Conservation (phyloP, 2,888 invertebrate genomes). For the Oegoconia quadripuncta region DNA sequence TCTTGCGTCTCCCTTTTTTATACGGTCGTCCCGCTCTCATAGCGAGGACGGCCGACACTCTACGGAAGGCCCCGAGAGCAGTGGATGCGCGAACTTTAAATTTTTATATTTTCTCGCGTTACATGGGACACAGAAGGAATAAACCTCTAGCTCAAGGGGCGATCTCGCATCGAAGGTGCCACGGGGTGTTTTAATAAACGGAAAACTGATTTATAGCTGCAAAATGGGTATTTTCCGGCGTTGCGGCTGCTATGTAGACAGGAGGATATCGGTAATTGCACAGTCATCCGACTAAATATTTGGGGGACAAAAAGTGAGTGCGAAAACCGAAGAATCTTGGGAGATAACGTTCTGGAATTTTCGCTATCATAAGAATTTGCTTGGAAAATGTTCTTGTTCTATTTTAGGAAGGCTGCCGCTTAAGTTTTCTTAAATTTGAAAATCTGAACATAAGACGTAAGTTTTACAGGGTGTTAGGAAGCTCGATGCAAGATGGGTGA, state of each 20-base stretch:
- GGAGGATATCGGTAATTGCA: slow-evolving; percentile 60
- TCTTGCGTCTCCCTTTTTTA: no score
- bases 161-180: slow-evolving; percentile 44
- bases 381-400: not conserved
- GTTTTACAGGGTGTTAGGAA: no score
- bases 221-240: slow-evolving; percentile 56
- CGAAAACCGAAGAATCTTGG: not conserved
- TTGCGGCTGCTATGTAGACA: slow-evolving; percentile 37
- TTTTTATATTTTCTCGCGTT: no score
- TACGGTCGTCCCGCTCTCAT: no score
- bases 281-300: slow-evolving; percentile 54
- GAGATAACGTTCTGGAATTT: not conserved
- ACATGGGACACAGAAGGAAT: slow-evolving; percentile 4
- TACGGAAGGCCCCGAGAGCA: no score
- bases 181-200: slow-evolving; percentile 62
- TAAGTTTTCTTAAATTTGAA: no score
- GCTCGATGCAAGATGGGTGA: no score
- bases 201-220: slow-evolving; percentile 67
- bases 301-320: slow-evolving; percentile 20
- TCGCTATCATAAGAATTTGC: not conserved
- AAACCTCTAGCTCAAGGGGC: slow-evolving; percentile 27
- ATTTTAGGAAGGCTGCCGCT: no score
- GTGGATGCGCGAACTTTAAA: no score
- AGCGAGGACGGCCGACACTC: no score
- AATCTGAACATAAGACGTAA: not conserved